Evolutionary conservation across 1,140 invertebrate species (phyloP).

Genomic region (Plectrocnemia conspersa): DNA sequence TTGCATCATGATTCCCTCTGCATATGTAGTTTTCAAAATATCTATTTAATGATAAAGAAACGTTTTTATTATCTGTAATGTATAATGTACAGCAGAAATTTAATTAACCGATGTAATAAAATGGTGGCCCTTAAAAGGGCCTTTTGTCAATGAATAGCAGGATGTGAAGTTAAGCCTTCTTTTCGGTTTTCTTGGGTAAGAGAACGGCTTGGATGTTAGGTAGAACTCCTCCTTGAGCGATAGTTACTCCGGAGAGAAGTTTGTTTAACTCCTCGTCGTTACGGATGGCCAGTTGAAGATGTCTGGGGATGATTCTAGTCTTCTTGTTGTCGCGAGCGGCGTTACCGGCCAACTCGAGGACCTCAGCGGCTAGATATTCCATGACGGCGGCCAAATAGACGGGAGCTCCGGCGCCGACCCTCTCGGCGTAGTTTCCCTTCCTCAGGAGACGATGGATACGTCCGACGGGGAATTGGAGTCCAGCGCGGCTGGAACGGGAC

Average conservation of each 20-base stretch:
- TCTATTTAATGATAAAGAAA: too few species aligned
- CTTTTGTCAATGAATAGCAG: too few species aligned
- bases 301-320: slow-evolving; percentile 63
- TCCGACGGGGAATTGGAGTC: slow-evolving; percentile 69
- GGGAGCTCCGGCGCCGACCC: slow-evolving; percentile 63
- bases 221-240: slow-evolving; percentile 72
- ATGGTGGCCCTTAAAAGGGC: slow-evolving; percentile 17
- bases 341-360: slow-evolving; percentile 63
- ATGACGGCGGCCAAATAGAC: slow-evolving; percentile 62
- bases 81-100: too few species aligned
- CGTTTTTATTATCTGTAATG: too few species aligned
- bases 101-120: too few species aligned
- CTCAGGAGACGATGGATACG: slow-evolving; percentile 64
- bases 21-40: too few species aligned
- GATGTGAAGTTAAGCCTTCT: slow-evolving; percentile 9
- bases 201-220: slow-evolving; percentile 71
- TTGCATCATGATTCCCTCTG: too few species aligned
- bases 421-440: slow-evolving; percentile 68
- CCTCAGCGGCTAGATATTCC: slow-evolving; percentile 61
- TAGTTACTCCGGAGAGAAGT: slow-evolving; percentile 70
- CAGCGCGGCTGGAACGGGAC: slow-evolving; percentile 59
- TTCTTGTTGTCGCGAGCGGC: slow-evolving; percentile 39
- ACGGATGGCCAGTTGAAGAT: slow-evolving; percentile 69
- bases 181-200: slow-evolving; percentile 62
- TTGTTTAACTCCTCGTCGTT: slow-evolving; percentile 80